Evolutionary conservation across 2,888 invertebrate genomes (phyloP).

Genomic region (Lochmaea crataegi): DNA sequence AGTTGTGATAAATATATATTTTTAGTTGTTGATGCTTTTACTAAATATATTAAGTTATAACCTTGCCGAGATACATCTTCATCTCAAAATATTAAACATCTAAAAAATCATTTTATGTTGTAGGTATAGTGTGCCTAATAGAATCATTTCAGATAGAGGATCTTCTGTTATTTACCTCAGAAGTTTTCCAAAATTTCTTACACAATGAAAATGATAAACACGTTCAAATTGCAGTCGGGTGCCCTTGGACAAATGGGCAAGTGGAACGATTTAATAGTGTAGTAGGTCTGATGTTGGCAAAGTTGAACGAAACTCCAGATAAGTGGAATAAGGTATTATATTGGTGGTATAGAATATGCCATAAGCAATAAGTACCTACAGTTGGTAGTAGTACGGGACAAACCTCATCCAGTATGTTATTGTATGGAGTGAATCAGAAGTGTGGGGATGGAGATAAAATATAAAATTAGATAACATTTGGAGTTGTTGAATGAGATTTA

Average conservation of each 20-base stretch:
- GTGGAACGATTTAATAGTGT: conserved; percentile 41
- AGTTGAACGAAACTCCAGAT: not conserved
- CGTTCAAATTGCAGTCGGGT: conserved; percentile 31
- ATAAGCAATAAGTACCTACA: conserved; percentile 8
- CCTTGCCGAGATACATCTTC: conserved; percentile 45
- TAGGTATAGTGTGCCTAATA: too few species aligned
- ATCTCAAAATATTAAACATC: conserved; percentile 42
- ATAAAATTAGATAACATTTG: conserved; percentile 6
- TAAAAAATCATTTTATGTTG: conserved; percentile 26
- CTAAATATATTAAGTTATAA: conserved; percentile 48
- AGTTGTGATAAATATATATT: conserved; percentile 49
- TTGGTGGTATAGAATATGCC: conserved; percentile 15
- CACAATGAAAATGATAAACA: too few species aligned
- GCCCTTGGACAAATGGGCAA: conserved; percentile 56
- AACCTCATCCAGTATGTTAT: not conserved
- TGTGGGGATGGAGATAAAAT: not conserved
- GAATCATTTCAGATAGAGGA: too few species aligned
- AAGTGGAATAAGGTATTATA: not conserved
- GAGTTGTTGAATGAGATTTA: not conserved
- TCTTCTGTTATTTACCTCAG: too few species aligned
- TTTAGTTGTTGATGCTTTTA: conserved; percentile 51
- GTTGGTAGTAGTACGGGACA: conserved; percentile 5
- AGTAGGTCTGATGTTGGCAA: not conserved
- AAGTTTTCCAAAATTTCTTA: too few species aligned
- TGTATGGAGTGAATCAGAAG: conserved; percentile 11